A percentile compares a stretch with the other conserved stretches of the same genome.
phyloP scores from a whole-genome alignment of 2,888 invertebrate species.

The Piscicola geometra region DNA sequence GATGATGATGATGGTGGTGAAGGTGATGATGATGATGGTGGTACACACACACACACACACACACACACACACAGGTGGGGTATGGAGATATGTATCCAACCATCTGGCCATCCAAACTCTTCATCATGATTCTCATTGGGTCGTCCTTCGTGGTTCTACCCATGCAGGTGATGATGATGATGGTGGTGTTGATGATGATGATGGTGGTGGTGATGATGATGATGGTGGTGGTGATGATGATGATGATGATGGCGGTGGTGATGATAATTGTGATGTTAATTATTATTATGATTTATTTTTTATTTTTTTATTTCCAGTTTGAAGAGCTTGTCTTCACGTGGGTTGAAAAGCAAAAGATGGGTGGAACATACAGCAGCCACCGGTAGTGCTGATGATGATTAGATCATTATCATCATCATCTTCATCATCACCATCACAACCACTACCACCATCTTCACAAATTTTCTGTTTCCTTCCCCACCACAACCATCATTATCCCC shows the following conservation, averaged over 20 bases:
- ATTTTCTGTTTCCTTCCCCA: too few species aligned
- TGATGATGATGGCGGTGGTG: not conserved
- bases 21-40: too few species aligned
- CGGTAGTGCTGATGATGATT: too few species aligned
- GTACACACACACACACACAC: too few species aligned
- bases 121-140: conserved; percentile 96
- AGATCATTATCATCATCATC: not conserved
- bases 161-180: conserved; percentile 69
- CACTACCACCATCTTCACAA: too few species aligned
- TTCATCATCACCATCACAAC: not conserved
- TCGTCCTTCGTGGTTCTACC: conserved; percentile 92
- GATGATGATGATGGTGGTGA: too few species aligned
- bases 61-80: conserved; percentile 66
- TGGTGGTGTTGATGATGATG: not conserved
- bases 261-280: not conserved
- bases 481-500: too few species aligned
- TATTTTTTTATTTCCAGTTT: conserved; percentile 66
- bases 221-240: not conserved
- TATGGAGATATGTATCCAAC: conserved; percentile 90
- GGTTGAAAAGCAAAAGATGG: conserved; percentile 95
- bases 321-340: conserved; percentile 95
- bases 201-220: not conserved
- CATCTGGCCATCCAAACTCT: conserved; percentile 95
- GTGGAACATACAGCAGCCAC: conserved; percentile 84
- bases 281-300: not conserved